Conservation (phyloP, 2,113 vertebrate genomes). For the Circaetus gallicus region DNA sequence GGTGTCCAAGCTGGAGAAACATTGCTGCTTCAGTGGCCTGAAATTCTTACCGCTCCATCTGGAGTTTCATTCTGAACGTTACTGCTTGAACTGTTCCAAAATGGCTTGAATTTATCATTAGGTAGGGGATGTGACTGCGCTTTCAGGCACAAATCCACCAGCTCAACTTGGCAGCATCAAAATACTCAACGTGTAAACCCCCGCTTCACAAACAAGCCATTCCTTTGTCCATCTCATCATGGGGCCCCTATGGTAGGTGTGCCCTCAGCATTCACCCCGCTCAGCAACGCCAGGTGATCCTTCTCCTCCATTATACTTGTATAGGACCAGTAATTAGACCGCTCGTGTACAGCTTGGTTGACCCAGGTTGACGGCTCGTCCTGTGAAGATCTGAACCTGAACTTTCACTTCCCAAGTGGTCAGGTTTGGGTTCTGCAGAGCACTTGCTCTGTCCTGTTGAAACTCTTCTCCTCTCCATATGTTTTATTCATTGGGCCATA, state of each 20-base stretch:
- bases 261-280: neutral
- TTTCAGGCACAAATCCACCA: neutral
- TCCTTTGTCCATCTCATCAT: accelerated
- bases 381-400: neutral
- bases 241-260: neutral
- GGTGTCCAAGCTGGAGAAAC: neutral
- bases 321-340: neutral
- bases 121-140: neutral
- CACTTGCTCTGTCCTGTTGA: neutral
- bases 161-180: neutral
- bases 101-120: neutral
- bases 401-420: neutral
- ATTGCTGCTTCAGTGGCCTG: neutral
- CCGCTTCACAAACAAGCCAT: neutral
- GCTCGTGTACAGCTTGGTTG: neutral
- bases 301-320: neutral
- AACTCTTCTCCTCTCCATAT: neutral
- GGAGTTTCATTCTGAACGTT: neutral
- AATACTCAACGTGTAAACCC: neutral
- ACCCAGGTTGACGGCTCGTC: neutral
- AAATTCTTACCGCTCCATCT: neutral
- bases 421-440: neutral
- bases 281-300: neutral
- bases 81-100: neutral
- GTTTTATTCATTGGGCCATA: neutral